These are phyloP conservation scores for Mythimna ferrago DNA, from an alignment of 2,888 invertebrate species.

Conservation along the genomic window DNA sequence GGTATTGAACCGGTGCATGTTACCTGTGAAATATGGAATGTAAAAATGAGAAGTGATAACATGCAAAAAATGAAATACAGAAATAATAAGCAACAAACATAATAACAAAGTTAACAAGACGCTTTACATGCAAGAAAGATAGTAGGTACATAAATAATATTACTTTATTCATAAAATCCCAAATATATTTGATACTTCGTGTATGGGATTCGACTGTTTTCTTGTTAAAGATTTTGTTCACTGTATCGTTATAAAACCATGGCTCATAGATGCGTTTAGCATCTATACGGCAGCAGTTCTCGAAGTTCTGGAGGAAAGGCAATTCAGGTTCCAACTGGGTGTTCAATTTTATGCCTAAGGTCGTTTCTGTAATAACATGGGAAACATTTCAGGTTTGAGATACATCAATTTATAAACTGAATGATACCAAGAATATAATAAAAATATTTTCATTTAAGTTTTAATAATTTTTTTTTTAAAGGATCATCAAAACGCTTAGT, in stretches of 20 bases:
- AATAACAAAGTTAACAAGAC: not conserved
- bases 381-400: not conserved
- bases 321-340: conserved; percentile 52
- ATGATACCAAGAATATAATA: no score
- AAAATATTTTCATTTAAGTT: no score
- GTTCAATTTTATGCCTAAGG: conserved; percentile 54
- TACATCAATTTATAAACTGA: not conserved
- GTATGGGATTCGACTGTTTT: conserved; percentile 9
- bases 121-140: not conserved
- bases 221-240: conserved; percentile 47
- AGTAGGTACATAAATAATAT: not conserved
- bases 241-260: conserved; percentile 62
- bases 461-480: no score
- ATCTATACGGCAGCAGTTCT: conserved; percentile 47
- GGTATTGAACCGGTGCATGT: no score
- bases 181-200: conserved; percentile 26
- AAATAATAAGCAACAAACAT: not conserved
- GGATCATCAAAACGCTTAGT: no score
- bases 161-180: conserved; percentile 55
- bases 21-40: no score
- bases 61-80: no score
- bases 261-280: conserved; percentile 59
- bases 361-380: conserved; percentile 52
- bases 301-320: conserved; percentile 62
- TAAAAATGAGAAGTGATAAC: no score